phyloP scores from a whole-genome alignment of 2,113 vertebrate species.

The Gnathochromis pfefferi region DNA sequence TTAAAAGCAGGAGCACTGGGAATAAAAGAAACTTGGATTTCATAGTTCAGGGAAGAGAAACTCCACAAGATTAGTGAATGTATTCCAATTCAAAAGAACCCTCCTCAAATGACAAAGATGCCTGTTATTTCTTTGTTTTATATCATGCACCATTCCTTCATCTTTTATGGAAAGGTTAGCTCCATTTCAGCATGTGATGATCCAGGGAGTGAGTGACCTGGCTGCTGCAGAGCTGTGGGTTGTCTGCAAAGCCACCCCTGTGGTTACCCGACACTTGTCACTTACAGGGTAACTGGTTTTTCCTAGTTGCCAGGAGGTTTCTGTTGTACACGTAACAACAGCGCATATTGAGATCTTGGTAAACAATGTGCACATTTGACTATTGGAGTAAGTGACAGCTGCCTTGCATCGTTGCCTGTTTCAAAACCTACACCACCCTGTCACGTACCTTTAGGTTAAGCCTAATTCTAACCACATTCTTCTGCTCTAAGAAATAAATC shows the following conservation, averaged over 20 bases:
- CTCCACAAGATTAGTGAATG: background rate
- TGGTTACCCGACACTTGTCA: slow-evolving; percentile 23
- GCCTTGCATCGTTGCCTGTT: background rate
- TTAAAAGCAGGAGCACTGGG: background rate
- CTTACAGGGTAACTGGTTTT: background rate
- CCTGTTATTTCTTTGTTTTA: background rate
- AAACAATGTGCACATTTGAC: background rate
- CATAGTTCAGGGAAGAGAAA: background rate
- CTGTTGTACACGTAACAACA: background rate
- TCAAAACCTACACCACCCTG: background rate
- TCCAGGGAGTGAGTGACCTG: background rate
- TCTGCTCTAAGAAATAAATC: background rate
- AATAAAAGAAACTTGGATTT: background rate
- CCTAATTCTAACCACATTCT: background rate
- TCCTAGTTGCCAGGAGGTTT: background rate
- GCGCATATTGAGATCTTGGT: background rate
- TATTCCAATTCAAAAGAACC: background rate
- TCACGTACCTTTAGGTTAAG: background rate
- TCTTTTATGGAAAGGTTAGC: background rate
- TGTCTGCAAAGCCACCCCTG: background rate
- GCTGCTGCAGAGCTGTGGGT: slow-evolving; percentile 4
- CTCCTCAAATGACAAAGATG: background rate
- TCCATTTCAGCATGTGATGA: background rate
- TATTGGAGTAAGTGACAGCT: background rate
- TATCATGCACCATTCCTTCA: background rate